Conservation (phyloP, 1,140 invertebrate species). For the Nephila pilipes region DNA sequence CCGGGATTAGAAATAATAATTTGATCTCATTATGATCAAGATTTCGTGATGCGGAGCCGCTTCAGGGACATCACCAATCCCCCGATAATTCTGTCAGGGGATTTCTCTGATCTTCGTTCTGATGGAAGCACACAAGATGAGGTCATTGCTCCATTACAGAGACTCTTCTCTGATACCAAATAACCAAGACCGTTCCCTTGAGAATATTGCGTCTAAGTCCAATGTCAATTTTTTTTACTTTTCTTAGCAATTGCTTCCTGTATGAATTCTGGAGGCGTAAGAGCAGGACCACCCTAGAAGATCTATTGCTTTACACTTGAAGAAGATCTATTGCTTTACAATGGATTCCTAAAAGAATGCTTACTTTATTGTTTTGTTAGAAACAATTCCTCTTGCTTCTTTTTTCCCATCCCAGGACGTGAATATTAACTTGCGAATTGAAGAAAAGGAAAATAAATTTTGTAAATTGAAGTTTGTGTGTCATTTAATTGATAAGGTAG, state of each 20-base stretch:
- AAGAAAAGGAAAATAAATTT: too few relatives aligned
- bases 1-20: not conserved
- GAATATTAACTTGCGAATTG: too few relatives aligned
- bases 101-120: not conserved
- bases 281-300: not conserved
- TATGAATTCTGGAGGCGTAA: not conserved
- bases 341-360: too few relatives aligned
- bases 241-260: not conserved
- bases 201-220: not conserved
- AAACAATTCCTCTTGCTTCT: too few relatives aligned
- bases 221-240: not conserved
- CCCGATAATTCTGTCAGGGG: not conserved
- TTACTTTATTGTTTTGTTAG: too few relatives aligned
- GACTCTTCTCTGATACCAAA: not conserved
- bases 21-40: not conserved
- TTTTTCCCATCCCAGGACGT: too few relatives aligned
- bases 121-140: not conserved
- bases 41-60: not conserved
- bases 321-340: too few relatives aligned
- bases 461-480: too few relatives aligned
- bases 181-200: not conserved
- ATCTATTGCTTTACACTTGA: not conserved
- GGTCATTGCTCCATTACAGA: slow-evolving; percentile 12
- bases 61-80: not conserved
- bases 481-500: too few relatives aligned